Conservation (phyloP, 2,888 invertebrate species). For the Cryptocephalus primarius region DNA sequence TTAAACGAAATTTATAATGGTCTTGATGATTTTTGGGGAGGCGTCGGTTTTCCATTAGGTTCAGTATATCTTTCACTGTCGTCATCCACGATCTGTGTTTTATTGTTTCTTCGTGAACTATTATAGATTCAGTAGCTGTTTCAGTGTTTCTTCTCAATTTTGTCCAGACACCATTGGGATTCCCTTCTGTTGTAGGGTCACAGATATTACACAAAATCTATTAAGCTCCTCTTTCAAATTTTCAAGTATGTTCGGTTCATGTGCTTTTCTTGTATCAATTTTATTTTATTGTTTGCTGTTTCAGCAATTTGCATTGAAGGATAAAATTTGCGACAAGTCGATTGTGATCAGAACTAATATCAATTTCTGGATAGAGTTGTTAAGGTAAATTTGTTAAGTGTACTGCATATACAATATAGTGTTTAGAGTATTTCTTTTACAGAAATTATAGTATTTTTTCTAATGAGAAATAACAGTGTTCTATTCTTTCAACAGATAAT, state of each 20-base stretch:
- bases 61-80: not conserved
- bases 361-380: too few species aligned
- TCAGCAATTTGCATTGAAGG: too few species aligned
- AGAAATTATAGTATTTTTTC: too few species aligned
- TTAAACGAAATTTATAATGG: not conserved
- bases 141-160: not conserved
- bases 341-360: too few species aligned
- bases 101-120: not conserved
- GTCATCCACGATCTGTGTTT: not conserved
- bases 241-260: not conserved
- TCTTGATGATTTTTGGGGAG: not conserved
- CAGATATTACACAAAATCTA: not conserved
- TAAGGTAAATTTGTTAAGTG: too few species aligned
- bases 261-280: not conserved
- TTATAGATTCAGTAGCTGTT: not conserved
- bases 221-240: not conserved
- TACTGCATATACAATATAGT: too few species aligned
- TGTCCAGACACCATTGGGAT: not conserved
- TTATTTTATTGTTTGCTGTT: too few species aligned
- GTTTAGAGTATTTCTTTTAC: too few species aligned
- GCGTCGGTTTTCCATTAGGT: not conserved
- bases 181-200: not conserved
- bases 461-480: too few species aligned
- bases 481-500: too few species aligned
- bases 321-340: too few species aligned